Base-by-base conservation (phyloP, 2,113 vertebrate species). In the Chloroceryle aenea region DNA sequence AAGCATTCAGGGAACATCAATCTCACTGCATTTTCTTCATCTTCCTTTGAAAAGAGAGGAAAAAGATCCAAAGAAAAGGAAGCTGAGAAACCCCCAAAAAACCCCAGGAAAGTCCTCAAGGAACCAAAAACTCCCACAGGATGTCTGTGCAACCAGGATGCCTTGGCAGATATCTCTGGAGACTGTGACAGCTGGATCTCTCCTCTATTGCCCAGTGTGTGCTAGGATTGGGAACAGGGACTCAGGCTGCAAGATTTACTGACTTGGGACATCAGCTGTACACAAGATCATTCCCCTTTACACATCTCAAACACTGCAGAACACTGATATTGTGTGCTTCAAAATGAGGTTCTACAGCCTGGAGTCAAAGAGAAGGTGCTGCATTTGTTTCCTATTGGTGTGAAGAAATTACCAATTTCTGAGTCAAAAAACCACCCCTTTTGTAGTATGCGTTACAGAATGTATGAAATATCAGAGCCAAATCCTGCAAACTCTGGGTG, bases 111-210 rank as follows among this genome's bases (percentile, higher is more conserved):
- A 13, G 32, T 58, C 43, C 10, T 56, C 3, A 29, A 38, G 36
- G 14, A 64, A 36, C 4, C 13, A 43, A 67, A 74, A 21, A 5
- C 4, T 42, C 61, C 40, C 48, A 1, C 18, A 36, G 9, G 55
- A 59, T 4, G 1, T 14, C 26, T 55, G 12, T 56, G n/a, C 19
- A 87, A 30, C 25, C 4, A 1, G n/a, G n/a, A 55, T 85, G 71
- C 27, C 27, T n/a, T 38, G 17, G 36, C 10, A 59, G 55, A 22
- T 43, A 23, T 69, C 42, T 64, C 62, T 52, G 71, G 43, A 82
- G 56, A 19, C 3, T 7, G 8, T 0, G 0, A 45, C n/a, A 74
- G 5, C 25, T 68, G 50, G 12, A 72, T 58, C 18, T 36, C 64
- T 80, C 66, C 38, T 59, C 38, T 32, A 6, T 42, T 61, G 36